phyloP scores from a whole-genome alignment of 2,113 vertebrate species.

The Urocynchramus pylzowi region DNA sequence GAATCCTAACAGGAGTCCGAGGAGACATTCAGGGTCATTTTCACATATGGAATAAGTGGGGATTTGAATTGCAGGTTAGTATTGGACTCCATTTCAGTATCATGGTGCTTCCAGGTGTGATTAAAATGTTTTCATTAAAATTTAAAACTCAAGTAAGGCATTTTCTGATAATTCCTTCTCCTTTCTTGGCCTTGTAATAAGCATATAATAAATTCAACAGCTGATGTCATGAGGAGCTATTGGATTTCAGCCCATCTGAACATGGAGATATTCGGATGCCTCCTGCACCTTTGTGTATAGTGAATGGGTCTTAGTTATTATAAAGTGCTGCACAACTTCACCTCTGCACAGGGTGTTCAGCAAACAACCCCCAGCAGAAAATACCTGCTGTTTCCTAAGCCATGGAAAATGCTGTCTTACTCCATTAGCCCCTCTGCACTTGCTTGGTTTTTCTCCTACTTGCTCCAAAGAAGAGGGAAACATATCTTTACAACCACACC shows the following conservation, averaged over 20 bases:
- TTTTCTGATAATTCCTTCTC: neutral
- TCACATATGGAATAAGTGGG: neutral
- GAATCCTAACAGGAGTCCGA: neutral
- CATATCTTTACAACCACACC: neutral
- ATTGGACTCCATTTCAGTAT: neutral
- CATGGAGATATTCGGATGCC: neutral
- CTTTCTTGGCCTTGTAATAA: neutral
- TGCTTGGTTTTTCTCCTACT: neutral
- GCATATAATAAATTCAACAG: neutral
- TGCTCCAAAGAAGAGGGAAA: neutral
- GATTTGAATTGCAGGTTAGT: neutral
- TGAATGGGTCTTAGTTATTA: neutral
- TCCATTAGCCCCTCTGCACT: neutral
- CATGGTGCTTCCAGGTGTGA: neutral
- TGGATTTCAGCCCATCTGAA: conserved; percentile 19
- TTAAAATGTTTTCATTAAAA: neutral
- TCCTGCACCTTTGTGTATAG: neutral
- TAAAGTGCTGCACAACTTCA: neutral
- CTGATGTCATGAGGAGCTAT: neutral
- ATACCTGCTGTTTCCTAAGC: neutral
- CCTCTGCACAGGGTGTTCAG: neutral
- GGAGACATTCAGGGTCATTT: neutral
- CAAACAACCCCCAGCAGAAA: neutral
- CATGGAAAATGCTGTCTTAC: conserved; percentile 5
- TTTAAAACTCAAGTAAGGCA: neutral